A percentile compares a stretch with the other conserved stretches of the same genome.
Conservation (phyloP, 2,797 vertebrate genomes). For the Anguilla pacifica region DNA sequence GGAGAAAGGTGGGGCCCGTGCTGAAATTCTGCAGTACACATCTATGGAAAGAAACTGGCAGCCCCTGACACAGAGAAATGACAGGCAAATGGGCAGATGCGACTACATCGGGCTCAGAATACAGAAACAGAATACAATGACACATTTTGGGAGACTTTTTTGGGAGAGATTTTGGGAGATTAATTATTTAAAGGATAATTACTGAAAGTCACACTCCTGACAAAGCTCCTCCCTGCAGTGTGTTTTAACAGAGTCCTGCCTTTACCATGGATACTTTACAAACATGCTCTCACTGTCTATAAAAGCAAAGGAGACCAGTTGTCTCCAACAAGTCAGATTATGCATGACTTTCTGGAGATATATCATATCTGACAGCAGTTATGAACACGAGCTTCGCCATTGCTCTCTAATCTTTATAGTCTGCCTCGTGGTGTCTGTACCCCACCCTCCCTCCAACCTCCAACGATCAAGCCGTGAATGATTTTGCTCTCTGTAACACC, state of each 20-base stretch:
- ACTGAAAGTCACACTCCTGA: constrained; percentile 64
- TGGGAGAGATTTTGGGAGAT: too few relatives aligned
- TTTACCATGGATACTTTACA: neutral
- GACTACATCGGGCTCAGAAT: neutral
- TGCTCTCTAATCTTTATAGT: neutral
- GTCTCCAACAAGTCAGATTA: neutral
- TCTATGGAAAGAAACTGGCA: neutral
- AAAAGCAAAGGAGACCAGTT: neutral
- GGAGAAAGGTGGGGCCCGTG: neutral
- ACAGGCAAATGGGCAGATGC: neutral
- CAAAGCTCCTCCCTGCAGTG: neutral
- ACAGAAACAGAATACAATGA: neutral
- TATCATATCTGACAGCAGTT: neutral
- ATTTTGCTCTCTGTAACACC: neutral
- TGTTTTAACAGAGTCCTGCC: neutral
- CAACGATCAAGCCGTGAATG: neutral
- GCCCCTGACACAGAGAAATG: neutral
- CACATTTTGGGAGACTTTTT: too few relatives aligned
- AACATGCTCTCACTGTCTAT: neutral
- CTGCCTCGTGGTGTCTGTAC: constrained; percentile 1
- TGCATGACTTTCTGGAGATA: neutral
- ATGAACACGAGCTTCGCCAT: neutral
- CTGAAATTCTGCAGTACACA: neutral
- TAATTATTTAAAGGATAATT: neutral
- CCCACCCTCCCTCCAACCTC: neutral